Percentiles rank a stretch among this genome's conserved stretches.
Evolutionary conservation across 1,140 invertebrate genomes (phyloP).

Genomic region (Doryteuthis pealeii): DNA sequence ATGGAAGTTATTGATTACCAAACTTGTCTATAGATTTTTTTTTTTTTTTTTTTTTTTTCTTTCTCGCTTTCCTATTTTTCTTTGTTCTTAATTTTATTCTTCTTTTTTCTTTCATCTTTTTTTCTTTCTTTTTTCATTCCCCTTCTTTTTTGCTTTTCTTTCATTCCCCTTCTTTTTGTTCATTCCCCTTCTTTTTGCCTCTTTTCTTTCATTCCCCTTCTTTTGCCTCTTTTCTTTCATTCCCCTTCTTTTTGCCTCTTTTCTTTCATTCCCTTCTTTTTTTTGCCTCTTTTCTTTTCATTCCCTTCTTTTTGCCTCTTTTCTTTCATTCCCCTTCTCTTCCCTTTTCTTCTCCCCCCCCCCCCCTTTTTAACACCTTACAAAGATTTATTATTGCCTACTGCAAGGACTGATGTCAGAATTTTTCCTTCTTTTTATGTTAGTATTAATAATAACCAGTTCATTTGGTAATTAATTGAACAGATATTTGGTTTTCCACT

Average conservation of each 20-base stretch:
- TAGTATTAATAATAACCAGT: too few species aligned
- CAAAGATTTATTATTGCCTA: too few species aligned
- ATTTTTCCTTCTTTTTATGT: too few species aligned
- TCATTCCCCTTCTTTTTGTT: neutral
- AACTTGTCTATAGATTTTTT: neutral
- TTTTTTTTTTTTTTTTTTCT: neutral
- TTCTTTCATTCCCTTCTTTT: neutral
- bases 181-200: too few species aligned
- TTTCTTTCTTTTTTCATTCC: neutral
- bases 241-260: neutral
- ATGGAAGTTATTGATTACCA: too few species aligned
- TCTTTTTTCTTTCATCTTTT: neutral
- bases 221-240: neutral
- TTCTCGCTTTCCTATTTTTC: neutral
- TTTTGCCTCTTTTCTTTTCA: neutral
- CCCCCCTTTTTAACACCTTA: neutral
- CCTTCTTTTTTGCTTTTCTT: neutral
- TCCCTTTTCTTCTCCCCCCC: neutral
- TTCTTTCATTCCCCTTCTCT: slow-evolving; percentile 1
- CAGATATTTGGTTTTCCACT: too few species aligned
- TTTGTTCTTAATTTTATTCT: neutral
- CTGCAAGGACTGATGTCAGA: too few species aligned
- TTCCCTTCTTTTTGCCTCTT: neutral
- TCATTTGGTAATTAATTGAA: too few species aligned
- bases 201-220: neutral